Evolutionary conservation across 2,797 vertebrate species (phyloP).

Genomic region (Margarornis squamiger): DNA sequence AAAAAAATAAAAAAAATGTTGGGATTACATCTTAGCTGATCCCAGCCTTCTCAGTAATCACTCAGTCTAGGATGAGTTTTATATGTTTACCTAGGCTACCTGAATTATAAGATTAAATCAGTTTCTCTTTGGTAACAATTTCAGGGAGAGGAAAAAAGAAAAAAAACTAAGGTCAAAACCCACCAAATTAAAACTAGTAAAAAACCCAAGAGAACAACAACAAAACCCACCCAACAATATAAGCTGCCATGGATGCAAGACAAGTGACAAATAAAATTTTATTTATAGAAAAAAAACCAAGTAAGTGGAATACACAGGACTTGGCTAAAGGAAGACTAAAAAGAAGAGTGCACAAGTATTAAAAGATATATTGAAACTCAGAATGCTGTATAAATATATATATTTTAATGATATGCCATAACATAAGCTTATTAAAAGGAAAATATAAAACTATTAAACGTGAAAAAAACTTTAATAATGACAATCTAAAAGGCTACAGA

Average conservation of each 20-base stretch:
- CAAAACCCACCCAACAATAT: fast-evolving
- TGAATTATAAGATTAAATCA: background rate
- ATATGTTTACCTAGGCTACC: background rate
- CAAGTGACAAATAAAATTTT: background rate
- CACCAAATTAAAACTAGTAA: background rate
- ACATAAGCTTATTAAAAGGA: background rate
- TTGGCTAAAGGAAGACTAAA: background rate
- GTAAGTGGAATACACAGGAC: background rate
- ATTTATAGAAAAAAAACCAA: background rate
- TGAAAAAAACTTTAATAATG: background rate
- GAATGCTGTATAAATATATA: background rate
- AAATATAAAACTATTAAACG: background rate
- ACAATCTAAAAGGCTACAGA: background rate
- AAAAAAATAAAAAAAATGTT: too few relatives aligned
- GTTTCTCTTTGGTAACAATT: background rate
- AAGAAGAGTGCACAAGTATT: background rate
- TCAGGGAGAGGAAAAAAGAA: background rate
- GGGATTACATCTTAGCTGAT: background rate
- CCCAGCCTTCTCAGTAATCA: background rate
- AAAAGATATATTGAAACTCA: background rate
- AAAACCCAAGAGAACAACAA: background rate
- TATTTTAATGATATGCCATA: background rate
- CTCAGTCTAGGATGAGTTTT: background rate
- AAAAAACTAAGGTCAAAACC: background rate
- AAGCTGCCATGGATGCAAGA: background rate